Percentiles rank a stretch among this genome's conserved stretches.
Conservation (phyloP, 2,113 vertebrate species). For the Micronisus gabar region DNA sequence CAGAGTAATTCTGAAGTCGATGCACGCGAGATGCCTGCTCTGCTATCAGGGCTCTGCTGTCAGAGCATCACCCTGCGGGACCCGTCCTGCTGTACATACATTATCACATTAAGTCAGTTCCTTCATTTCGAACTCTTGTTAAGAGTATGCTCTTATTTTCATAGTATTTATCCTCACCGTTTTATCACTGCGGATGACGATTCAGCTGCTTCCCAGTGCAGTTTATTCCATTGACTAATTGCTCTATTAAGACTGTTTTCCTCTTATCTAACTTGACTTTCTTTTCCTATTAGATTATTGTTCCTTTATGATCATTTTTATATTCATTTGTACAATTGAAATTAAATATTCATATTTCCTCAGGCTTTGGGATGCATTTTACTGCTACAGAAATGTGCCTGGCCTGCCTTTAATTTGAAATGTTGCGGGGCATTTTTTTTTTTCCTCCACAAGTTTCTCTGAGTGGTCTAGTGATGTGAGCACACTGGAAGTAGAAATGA, state of each 20-base stretch:
- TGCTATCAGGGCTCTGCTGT: not conserved
- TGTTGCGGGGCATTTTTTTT: not conserved
- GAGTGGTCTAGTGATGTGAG: not conserved
- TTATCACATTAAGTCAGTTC: not conserved
- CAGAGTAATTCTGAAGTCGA: not conserved
- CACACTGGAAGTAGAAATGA: not conserved
- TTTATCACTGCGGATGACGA: not conserved
- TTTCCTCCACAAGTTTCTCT: not conserved
- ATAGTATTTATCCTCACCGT: not conserved
- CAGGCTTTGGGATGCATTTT: slow-evolving; percentile 33
- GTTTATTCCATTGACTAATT: slow-evolving; percentile 41
- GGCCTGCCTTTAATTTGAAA: not conserved
- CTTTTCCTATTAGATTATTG: slow-evolving; percentile 34
- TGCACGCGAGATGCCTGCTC: not conserved
- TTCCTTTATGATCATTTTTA: slow-evolving; percentile 29
- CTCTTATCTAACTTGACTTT: slow-evolving; percentile 29
- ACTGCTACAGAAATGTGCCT: not conserved
- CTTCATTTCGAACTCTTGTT: not conserved
- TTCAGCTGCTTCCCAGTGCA: not conserved
- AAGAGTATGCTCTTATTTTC: not conserved
- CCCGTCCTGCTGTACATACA: not conserved
- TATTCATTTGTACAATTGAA: slow-evolving; percentile 25
- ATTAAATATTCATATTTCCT: slow-evolving; percentile 42
- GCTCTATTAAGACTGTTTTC: slow-evolving; percentile 38
- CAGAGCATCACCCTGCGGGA: not conserved